These are phyloP conservation scores for Pantherophis vulpinus DNA, from an alignment of 2,797 vertebrate genomes.

Conservation along the genomic window DNA sequence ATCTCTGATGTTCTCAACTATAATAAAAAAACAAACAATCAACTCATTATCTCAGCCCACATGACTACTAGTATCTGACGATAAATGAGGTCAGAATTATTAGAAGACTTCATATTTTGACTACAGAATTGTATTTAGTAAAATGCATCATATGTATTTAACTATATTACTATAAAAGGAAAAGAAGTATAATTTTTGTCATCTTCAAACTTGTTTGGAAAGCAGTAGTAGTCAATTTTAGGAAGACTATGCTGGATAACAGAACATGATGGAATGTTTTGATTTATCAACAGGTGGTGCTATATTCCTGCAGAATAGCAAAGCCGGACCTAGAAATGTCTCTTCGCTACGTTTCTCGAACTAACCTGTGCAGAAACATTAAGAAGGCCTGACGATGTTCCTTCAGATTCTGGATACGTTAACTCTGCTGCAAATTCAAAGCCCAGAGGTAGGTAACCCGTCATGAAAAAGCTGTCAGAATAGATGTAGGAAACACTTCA, in stretches of 20 bases:
- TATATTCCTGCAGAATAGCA: background rate
- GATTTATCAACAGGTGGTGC: background rate
- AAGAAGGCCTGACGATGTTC: constrained; percentile 92
- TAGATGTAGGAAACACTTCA: constrained; percentile 23
- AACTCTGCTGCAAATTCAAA: constrained; percentile 96
- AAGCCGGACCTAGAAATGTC: background rate
- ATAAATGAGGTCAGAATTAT: background rate
- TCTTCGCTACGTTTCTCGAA: background rate
- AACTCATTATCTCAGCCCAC: background rate
- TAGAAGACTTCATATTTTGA: background rate
- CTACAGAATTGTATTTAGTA: background rate
- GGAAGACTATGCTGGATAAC: background rate
- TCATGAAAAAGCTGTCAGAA: constrained; percentile 90
- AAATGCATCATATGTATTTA: background rate
- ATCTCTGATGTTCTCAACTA: background rate
- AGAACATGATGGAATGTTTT: constrained; percentile 5
- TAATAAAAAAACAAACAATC: background rate
- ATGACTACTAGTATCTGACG: background rate
- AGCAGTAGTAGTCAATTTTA: constrained; percentile 4
- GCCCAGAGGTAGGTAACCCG: constrained; percentile 92
- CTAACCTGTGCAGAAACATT: constrained; percentile 93
- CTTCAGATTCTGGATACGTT: constrained; percentile 94
- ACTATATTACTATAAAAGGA: background rate
- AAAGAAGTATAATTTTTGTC: background rate
- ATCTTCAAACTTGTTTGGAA: constrained; percentile 13